These are phyloP conservation scores for Megaceryle torquata DNA, from an alignment of 2,113 vertebrate genomes.

Conservation along the genomic window DNA sequence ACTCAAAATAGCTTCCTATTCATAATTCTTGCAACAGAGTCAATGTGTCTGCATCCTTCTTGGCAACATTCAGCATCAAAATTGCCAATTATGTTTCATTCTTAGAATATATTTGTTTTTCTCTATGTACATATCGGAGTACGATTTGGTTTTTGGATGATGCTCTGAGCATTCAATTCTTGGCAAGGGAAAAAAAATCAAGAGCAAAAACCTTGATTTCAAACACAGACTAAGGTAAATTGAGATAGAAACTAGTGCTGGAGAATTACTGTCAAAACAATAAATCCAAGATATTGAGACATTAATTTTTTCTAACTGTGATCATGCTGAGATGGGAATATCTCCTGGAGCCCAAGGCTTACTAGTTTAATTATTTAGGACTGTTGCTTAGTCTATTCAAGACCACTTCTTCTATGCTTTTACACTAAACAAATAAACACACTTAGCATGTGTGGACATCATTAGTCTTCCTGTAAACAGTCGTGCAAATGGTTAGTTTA, in stretches of 20 bases:
- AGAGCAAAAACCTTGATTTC: not conserved
- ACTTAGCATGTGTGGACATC: not conserved
- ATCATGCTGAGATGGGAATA: not conserved
- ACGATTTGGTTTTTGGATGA: constrained; percentile 5
- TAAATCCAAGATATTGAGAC: not conserved
- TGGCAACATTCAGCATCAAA: not conserved
- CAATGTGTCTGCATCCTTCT: not conserved
- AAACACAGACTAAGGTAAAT: not conserved
- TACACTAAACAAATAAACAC: not conserved
- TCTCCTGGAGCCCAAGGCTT: not conserved
- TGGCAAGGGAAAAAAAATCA: not conserved
- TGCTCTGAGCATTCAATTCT: constrained; percentile 13
- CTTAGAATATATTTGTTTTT: not conserved
- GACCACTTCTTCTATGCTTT: not conserved
- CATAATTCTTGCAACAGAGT: not conserved
- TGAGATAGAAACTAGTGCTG: not conserved
- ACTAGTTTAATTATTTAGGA: not conserved
- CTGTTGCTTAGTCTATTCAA: not conserved
- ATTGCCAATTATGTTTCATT: not conserved
- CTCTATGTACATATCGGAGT: not conserved
- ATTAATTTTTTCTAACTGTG: not conserved
- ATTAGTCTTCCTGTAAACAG: not conserved
- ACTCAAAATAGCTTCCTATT: not conserved
- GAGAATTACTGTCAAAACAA: constrained; percentile 15
- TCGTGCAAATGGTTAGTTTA: not conserved